A percentile compares a stretch with the other conserved stretches of the same genome.
phyloP scores from a whole-genome alignment of 2,888 invertebrate species.

The Linnaemya vulpina region DNA sequence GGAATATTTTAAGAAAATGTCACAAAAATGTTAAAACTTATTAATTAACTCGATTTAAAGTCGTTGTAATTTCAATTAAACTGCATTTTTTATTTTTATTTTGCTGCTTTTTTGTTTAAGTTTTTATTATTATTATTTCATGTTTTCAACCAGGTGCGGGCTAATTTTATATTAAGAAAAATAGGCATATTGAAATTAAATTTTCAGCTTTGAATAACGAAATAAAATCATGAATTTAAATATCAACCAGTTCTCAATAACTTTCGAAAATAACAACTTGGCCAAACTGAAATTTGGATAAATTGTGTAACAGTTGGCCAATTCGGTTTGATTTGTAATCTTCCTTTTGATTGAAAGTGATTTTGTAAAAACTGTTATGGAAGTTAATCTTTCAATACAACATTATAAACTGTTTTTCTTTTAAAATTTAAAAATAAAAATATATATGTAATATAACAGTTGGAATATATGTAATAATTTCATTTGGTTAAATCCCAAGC shows the following conservation, averaged over 20 bases:
- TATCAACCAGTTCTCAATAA: not conserved
- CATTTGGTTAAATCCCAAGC: no score
- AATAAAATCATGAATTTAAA: not conserved
- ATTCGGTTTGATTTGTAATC: not conserved
- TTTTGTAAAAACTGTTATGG: no score
- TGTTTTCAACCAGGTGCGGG: conserved; percentile 64
- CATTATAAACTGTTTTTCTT: no score
- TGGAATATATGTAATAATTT: no score
- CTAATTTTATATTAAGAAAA: conserved; percentile 36
- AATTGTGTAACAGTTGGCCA: not conserved
- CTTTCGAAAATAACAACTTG: not conserved
- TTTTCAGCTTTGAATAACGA: conserved; percentile 8
- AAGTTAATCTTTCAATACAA: not conserved
- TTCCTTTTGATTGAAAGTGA: no score
- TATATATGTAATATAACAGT: not conserved
- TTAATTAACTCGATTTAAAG: not conserved
- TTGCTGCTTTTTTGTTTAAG: conserved; percentile 26
- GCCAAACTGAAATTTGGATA: not conserved
- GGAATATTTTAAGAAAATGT: not conserved
- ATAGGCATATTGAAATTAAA: not conserved
- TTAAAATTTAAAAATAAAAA: not conserved
- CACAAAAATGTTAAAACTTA: not conserved
- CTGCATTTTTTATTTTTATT: not conserved
- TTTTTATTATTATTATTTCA: not conserved
- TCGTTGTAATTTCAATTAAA: not conserved